These are phyloP conservation scores for Drosophila teissieri DNA, from an alignment of 1,140 invertebrate species.

Conservation along the genomic window DNA sequence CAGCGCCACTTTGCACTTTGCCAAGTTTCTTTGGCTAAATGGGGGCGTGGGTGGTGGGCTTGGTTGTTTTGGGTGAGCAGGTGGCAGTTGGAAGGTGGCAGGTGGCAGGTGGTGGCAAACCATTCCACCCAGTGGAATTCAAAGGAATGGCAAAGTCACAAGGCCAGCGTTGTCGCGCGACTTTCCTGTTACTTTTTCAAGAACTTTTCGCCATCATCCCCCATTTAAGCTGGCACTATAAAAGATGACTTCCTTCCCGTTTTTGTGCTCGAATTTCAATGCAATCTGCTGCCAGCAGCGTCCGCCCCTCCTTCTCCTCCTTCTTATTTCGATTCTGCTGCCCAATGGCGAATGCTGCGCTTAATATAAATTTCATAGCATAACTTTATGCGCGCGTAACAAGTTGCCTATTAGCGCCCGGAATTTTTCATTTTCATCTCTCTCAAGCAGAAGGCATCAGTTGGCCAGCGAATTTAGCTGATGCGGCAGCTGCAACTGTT, in stretches of 20 bases:
- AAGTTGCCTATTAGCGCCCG: constrained; percentile 67
- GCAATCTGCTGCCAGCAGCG: constrained; percentile 61
- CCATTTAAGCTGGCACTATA: constrained; percentile 73
- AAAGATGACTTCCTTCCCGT: constrained; percentile 72
- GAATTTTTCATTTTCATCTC: constrained; percentile 56
- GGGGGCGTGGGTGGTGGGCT: not conserved
- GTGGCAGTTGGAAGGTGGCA: constrained; percentile 2
- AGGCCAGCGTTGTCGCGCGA: constrained; percentile 52
- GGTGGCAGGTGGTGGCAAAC: no score
- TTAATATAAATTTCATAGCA: constrained; percentile 74
- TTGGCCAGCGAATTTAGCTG: constrained; percentile 70
- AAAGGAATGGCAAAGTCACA: constrained; percentile 62
- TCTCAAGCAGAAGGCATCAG: constrained; percentile 39
- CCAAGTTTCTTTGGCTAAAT: constrained; percentile 55
- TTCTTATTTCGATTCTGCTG: not conserved
- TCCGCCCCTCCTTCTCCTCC: not conserved
- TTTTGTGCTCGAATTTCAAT: constrained; percentile 68
- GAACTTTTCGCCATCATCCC: constrained; percentile 53
- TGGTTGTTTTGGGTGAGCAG: not conserved
- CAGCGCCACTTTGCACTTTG: constrained; percentile 71
- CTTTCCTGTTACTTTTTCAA: constrained; percentile 56
- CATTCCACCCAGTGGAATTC: not conserved
- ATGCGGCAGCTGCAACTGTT: constrained; percentile 72
- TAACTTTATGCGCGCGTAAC: constrained; percentile 67
- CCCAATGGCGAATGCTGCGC: constrained; percentile 40